Percentiles rank a stretch among this genome's conserved stretches.
Conservation (phyloP, 2,888 invertebrate species). For the Apotomis capreana region DNA sequence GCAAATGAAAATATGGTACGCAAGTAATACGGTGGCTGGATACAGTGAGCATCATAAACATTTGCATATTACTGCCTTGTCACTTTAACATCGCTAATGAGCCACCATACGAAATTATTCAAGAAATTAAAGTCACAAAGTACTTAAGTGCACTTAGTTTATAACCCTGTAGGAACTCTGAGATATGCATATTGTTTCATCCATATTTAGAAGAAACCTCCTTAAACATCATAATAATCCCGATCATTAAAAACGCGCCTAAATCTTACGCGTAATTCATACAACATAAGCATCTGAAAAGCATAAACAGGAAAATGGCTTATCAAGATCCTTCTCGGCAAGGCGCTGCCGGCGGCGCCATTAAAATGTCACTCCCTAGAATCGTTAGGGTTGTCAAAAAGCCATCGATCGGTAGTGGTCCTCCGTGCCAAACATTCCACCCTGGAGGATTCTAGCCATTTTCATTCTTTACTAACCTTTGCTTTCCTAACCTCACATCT, state of each 20-base stretch:
- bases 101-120: neutral
- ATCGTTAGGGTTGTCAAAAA: slow-evolving; percentile 34
- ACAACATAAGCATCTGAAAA: slow-evolving; percentile 38
- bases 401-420: slow-evolving; percentile 24
- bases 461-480: neutral
- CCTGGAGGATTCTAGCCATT: slow-evolving; percentile 7
- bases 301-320: slow-evolving; percentile 45
- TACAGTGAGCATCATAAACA: neutral
- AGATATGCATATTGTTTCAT: neutral
- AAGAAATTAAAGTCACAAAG: neutral
- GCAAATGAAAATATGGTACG: neutral
- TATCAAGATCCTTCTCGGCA: slow-evolving; percentile 43
- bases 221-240: slow-evolving; percentile 14
- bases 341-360: slow-evolving; percentile 31
- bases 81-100: neutral
- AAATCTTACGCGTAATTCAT: slow-evolving; percentile 36
- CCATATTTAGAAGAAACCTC: neutral
- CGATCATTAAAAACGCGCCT: slow-evolving; percentile 26
- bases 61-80: neutral
- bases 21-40: neutral
- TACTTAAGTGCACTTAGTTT: neutral
- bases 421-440: neutral
- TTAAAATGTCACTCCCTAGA: slow-evolving; percentile 43
- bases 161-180: neutral
- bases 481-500: neutral